A percentile compares a stretch with the other conserved stretches of the same genome.
Conservation (phyloP, 2,888 invertebrate genomes). For the Ecliptopera silaceata region DNA sequence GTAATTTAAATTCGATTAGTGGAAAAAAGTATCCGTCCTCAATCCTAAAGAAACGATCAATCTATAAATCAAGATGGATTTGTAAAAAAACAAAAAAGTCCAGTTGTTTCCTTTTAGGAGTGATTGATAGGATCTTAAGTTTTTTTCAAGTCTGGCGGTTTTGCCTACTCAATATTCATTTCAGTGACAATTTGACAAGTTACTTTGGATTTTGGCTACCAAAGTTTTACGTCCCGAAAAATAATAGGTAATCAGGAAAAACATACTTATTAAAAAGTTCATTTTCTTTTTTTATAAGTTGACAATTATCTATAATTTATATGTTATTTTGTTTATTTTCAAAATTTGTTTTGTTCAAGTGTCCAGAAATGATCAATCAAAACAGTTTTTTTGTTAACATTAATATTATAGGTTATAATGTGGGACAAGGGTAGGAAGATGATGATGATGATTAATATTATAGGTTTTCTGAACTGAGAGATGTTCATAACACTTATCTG, state of each 20-base stretch:
- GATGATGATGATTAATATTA: too few relatives aligned
- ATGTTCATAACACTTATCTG: neutral
- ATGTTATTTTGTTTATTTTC: too few relatives aligned
- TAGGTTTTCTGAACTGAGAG: neutral
- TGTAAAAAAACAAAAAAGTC: conserved; percentile 49
- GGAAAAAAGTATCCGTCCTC: conserved; percentile 17
- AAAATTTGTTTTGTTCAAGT: too few relatives aligned
- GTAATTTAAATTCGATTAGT: conserved; percentile 33
- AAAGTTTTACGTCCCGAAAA: neutral
- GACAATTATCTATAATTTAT: too few relatives aligned
- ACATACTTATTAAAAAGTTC: too few relatives aligned
- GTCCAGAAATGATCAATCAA: too few relatives aligned
- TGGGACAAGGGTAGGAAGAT: too few relatives aligned
- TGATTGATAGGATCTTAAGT: conserved; percentile 52
- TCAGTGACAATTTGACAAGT: conserved; percentile 31
- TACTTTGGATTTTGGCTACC: neutral
- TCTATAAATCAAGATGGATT: conserved; percentile 55
- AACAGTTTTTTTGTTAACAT: too few relatives aligned
- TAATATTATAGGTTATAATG: too few relatives aligned
- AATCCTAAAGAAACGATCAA: conserved; percentile 44
- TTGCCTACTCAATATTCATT: conserved; percentile 54
- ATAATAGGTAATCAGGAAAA: too few relatives aligned
- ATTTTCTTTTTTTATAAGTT: too few relatives aligned
- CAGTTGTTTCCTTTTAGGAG: conserved; percentile 42
- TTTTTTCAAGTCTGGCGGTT: conserved; percentile 35